These are phyloP conservation scores for Dromius quadrimaculatus DNA, from an alignment of 2,888 invertebrate species.

Conservation along the genomic window DNA sequence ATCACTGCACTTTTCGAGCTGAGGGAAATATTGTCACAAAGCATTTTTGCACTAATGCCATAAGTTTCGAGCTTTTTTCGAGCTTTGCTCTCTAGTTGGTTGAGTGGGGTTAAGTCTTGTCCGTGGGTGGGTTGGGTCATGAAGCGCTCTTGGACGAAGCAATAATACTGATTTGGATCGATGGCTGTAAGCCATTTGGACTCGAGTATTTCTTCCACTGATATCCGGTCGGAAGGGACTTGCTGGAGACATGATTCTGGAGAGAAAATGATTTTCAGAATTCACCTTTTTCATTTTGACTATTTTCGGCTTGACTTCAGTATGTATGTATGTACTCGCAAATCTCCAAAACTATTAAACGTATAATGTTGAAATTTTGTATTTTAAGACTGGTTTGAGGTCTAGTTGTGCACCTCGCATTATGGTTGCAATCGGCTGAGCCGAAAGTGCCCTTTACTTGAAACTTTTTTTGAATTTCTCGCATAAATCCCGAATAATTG, in stretches of 20 bases:
- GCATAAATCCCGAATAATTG: no score
- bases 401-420: no score
- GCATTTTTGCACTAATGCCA: constrained; percentile 73
- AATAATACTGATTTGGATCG: constrained; percentile 48
- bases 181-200: constrained; percentile 66
- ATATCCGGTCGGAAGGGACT: constrained; percentile 61
- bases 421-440: no score
- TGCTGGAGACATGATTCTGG: constrained; percentile 61
- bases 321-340: no score
- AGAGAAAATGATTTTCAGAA: not conserved
- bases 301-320: no score
- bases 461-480: no score
- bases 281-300: no score
- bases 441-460: no score
- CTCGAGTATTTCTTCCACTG: constrained; percentile 62
- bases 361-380: no score
- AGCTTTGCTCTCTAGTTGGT: constrained; percentile 68
- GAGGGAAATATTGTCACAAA: constrained; percentile 69
- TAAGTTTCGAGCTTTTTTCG: constrained; percentile 69
- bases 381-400: no score
- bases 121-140: constrained; percentile 66
- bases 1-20: constrained; percentile 76
- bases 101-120: constrained; percentile 63
- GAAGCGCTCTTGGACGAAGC: constrained; percentile 62
- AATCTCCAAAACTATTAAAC: no score